Base-by-base conservation (phyloP, 2,797 vertebrate genomes). In the Dicrostonyx torquatus region DNA sequence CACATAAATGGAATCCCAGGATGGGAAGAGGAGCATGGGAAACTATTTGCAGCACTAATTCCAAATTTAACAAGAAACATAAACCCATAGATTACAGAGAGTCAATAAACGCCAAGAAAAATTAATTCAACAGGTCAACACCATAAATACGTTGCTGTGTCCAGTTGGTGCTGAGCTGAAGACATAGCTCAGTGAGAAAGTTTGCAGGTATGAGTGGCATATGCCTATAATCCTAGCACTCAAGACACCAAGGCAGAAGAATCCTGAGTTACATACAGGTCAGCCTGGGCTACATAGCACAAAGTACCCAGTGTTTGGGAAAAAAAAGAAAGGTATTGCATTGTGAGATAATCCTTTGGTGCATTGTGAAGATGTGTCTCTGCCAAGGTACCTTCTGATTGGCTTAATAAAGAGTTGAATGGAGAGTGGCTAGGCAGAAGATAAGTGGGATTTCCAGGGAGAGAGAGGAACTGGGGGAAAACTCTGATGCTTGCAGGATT, bases 31-130 rank as follows among this genome's bases (percentile, higher is more conserved):
- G 85, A 77, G 60, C 45, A n/a, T 34, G 53, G 22, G 53, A 83
- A 75, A 55, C 31, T 62, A 66, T 70, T 87, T 53, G 37, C 77
- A 34, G 11, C 24, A 76, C 18, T 34, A 53, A 68, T 60, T 87
- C 10, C 76, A 76, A 90, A 93, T 64, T 62, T 85, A 45, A 45
- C 50, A 72, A 88, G 50, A 87, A 88, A 79, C 87, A 88, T 31
- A 83, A 95, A 78, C 1, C 2, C 10, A 5, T 64, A 37, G 26
- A 20, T 43, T 34, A 84, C 55, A 84, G 83, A 88, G 26, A 20
- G 50, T 68, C 50, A 90, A 84, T 43, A 95, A 73, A 37, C 10
- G 1, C 55, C 58, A 79, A 66, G 22, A 40, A 90, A 83, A 68
- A 84, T 5, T n/a, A 73, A 77, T n/a, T 40, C 75, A 66, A 77